These are phyloP conservation scores for Notamacropus eugenii DNA, from an alignment of 2,797 vertebrate species.

Conservation along the genomic window DNA sequence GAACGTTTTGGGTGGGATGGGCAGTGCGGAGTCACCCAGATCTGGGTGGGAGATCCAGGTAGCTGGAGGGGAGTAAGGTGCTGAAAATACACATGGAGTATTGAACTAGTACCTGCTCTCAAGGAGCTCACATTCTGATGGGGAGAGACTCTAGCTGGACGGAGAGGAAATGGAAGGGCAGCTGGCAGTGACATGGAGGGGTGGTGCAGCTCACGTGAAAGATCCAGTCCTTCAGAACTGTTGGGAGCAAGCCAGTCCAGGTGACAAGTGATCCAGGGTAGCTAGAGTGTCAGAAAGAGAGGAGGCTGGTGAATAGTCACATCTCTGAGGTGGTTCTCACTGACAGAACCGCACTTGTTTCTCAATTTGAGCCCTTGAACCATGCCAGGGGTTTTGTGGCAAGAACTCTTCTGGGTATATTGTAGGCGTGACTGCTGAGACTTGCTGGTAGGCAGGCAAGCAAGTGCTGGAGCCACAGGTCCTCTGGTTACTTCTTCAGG, in stretches of 20 bases:
- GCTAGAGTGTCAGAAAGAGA: neutral
- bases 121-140: neutral
- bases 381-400: neutral
- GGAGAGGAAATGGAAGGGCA: neutral
- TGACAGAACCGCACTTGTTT: neutral
- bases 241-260: neutral
- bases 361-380: neutral
- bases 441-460: neutral
- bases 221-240: neutral
- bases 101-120: neutral
- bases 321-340: neutral
- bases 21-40: neutral
- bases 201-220: fast-evolving
- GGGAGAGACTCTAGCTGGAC: neutral
- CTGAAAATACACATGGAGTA: neutral
- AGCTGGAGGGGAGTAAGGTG: neutral
- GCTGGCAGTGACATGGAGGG: neutral
- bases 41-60: neutral
- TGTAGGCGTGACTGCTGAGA: neutral
- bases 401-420: neutral
- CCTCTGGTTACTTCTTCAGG: neutral
- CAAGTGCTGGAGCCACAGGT: neutral
- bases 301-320: neutral
- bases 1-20: neutral
- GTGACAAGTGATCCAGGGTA: neutral